Percentiles rank a stretch among this genome's conserved stretches.
phyloP scores from a whole-genome alignment of 1,140 invertebrate species.

The Polypedilum pembai region DNA sequence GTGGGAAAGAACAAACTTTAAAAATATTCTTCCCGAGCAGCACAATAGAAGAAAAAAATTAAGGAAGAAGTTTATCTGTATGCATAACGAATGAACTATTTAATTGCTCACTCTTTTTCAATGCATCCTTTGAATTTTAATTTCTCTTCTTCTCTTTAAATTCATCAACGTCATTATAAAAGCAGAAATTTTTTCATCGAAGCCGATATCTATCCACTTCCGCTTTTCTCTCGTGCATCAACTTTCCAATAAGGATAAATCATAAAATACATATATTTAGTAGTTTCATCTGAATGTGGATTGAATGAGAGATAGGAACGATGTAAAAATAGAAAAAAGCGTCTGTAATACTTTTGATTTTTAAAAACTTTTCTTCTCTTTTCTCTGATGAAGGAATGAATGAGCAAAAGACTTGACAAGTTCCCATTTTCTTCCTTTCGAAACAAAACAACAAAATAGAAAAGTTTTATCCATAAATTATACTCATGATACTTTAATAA shows the following conservation, averaged over 20 bases:
- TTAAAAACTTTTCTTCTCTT: slow-evolving; percentile 9
- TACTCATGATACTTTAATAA: slow-evolving; percentile 14
- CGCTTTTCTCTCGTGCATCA: too few species aligned
- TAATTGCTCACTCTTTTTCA: too few species aligned
- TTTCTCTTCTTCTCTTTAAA: too few species aligned
- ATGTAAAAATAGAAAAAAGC: slow-evolving; percentile 3
- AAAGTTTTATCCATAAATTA: slow-evolving; percentile 19
- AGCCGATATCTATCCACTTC: too few species aligned
- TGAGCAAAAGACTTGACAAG: not conserved
- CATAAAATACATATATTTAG: not conserved
- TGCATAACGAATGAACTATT: too few species aligned
- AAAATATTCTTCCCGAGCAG: too few species aligned
- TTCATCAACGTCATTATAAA: too few species aligned
- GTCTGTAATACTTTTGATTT: not conserved
- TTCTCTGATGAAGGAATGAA: not conserved
- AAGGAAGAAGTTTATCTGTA: too few species aligned
- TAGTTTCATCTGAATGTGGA: not conserved
- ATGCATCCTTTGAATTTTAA: too few species aligned
- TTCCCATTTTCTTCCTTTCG: not conserved
- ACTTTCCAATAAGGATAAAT: not conserved
- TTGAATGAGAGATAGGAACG: not conserved
- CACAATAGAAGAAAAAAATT: too few species aligned
- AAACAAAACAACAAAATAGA: slow-evolving; percentile 13
- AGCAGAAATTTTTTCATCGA: too few species aligned
- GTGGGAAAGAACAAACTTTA: too few species aligned